Evolutionary conservation across 2,797 vertebrate species (phyloP), one percentile per base, ranked within the genome.

Genomic region (Trematomus bernacchii): DNA sequence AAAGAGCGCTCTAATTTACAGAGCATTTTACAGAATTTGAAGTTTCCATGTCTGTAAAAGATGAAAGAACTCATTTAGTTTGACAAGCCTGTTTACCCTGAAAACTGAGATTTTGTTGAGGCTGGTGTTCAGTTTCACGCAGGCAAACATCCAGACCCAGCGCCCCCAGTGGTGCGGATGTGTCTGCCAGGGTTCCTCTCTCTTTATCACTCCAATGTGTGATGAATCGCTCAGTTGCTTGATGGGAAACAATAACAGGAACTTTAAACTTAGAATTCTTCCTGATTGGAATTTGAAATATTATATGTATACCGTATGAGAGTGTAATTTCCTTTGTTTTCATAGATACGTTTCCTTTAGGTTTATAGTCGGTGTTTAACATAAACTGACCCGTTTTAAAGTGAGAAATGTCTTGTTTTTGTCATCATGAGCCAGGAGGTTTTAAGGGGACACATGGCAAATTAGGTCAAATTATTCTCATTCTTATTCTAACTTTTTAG

Each of bases 211-310:
- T 86, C 8, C 68, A 61, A 55, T 10, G 80, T 89, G 82, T 94
- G 95, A 96, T 94, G 80, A 85, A 95, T 94, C 59, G 68, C 40
- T 84, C 92, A 83, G 83, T 85, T 53, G 80, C 90, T 92, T 89
- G 92, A 94, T 93, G 91, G 91, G 91, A 95, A 93, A 95, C 93
- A 95, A 95, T 92, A 96, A 95, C 95, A 95, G 95, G 95, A 96
- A 95, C 89, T 93, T 87, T 92, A 94, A 93, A 93, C 88, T 92
- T 93, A 91, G 92, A 92, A 89, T 83, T 89, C 83, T 83, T 89
- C 82, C 79, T 64, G 79, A 83, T 91, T 91, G 89, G 87, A 83
- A 91, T 92, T 91, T 89, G 75, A 88, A 80, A 89, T 84, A 91
- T 93, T 83, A 89, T 93, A 89, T 93, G 94, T 92, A 86, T 89